Conservation (phyloP, 2,797 vertebrate genomes). For the Cryptoprocta ferox region DNA sequence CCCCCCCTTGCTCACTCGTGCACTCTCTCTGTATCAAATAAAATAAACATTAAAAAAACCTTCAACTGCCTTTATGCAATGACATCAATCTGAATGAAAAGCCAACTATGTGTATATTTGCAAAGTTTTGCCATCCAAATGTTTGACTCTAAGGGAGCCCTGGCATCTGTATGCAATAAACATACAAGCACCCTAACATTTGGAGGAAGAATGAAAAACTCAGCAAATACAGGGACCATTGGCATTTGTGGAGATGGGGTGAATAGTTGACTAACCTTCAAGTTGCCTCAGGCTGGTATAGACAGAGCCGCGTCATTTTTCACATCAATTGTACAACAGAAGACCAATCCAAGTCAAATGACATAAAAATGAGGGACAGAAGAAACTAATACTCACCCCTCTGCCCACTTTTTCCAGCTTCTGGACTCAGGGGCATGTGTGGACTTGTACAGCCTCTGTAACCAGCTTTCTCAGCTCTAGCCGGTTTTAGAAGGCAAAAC, state of each 20-base stretch:
- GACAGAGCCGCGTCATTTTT: background rate
- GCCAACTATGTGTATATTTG: background rate
- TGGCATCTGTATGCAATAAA: conserved; percentile 8
- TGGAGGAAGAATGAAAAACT: conserved; percentile 34
- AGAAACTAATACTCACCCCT: background rate
- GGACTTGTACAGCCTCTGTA: conserved; percentile 27
- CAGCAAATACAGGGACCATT: background rate
- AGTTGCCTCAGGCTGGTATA: background rate
- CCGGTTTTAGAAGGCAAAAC: conserved; percentile 25
- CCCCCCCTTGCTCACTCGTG: no score
- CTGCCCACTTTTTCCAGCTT: background rate
- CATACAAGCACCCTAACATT: background rate
- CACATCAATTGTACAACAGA: background rate
- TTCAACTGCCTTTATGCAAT: background rate
- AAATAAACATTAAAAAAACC: no score
- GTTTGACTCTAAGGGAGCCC: background rate
- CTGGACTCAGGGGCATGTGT: conserved; percentile 48
- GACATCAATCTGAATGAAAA: conserved; percentile 6
- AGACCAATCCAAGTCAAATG: background rate
- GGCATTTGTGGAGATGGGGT: background rate
- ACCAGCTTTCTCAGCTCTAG: conserved; percentile 1
- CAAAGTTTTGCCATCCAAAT: background rate
- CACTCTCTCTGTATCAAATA: no score
- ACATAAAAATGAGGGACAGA: background rate
- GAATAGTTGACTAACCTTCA: background rate